Conservation (phyloP, 2,113 vertebrate genomes). For the Sphyrna mokarran region DNA sequence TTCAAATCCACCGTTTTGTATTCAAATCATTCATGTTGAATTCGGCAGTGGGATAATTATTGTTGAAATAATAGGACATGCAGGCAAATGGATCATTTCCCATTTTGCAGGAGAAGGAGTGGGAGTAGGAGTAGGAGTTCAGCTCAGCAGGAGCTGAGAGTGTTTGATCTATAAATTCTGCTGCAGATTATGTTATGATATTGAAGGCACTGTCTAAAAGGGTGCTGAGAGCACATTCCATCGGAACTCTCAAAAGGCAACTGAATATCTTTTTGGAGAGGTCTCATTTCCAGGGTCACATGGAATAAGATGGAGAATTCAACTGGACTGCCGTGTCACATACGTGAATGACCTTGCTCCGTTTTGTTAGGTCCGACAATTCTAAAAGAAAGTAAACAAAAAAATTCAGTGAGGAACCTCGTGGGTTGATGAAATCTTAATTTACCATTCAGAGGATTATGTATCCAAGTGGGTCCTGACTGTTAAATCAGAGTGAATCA, state of each 20-base stretch:
- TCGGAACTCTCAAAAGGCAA: neutral
- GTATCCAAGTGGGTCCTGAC: neutral
- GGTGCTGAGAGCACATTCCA: neutral
- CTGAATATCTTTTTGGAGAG: neutral
- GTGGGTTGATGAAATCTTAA: neutral
- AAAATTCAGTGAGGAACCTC: neutral
- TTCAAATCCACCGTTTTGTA: neutral
- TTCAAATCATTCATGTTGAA: neutral
- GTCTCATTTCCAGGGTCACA: neutral
- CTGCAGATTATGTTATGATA: neutral
- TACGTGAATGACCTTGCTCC: neutral
- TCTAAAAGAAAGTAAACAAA: neutral
- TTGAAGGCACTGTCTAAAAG: neutral
- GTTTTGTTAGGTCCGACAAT: neutral
- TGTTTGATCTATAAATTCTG: neutral
- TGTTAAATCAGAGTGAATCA: no score
- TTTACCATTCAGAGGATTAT: neutral
- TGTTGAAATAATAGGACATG: neutral
- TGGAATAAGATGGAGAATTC: neutral
- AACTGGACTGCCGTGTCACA: neutral
- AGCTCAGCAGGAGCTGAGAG: neutral
- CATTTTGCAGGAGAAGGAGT: neutral
- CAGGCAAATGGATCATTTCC: neutral
- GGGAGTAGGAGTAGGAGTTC: neutral
- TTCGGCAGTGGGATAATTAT: neutral